Conservation (phyloP, 2,888 invertebrate species). For the Catocala nupta region DNA sequence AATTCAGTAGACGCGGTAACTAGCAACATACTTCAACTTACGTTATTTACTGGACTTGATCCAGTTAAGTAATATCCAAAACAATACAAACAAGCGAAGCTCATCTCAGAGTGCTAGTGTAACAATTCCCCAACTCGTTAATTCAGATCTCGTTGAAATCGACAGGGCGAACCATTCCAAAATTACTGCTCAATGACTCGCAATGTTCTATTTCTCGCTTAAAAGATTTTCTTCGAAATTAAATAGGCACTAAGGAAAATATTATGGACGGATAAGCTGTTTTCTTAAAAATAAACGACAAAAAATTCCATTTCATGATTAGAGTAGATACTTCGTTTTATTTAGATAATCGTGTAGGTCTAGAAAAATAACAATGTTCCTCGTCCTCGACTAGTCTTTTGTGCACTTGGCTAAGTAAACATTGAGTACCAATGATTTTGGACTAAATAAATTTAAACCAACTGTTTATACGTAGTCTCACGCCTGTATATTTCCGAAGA, state of each 20-base stretch:
- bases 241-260: constrained; percentile 37
- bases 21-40: no score
- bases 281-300: constrained; percentile 7
- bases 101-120: constrained; percentile 22
- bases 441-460: no score
- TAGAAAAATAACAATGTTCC: no score
- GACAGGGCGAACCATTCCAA: constrained; percentile 70
- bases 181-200: constrained; percentile 73
- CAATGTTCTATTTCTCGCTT: constrained; percentile 56
- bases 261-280: constrained; percentile 21
- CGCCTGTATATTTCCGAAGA: no score
- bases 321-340: not conserved
- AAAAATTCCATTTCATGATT: constrained; percentile 1
- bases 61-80: not conserved
- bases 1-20: no score
- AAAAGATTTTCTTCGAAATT: constrained; percentile 48
- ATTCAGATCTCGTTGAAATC: constrained; percentile 72
- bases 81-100: constrained; percentile 12
- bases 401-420: no score
- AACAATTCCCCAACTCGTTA: constrained; percentile 61
- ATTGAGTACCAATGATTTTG: no score
- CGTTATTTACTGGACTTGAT: not conserved
- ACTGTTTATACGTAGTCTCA: no score
- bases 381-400: no score
- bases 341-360: not conserved